Evolutionary conservation across 2,888 invertebrate genomes (phyloP), one percentile per base, ranked within the genome.

Genomic region (Mythimna vitellina): DNA sequence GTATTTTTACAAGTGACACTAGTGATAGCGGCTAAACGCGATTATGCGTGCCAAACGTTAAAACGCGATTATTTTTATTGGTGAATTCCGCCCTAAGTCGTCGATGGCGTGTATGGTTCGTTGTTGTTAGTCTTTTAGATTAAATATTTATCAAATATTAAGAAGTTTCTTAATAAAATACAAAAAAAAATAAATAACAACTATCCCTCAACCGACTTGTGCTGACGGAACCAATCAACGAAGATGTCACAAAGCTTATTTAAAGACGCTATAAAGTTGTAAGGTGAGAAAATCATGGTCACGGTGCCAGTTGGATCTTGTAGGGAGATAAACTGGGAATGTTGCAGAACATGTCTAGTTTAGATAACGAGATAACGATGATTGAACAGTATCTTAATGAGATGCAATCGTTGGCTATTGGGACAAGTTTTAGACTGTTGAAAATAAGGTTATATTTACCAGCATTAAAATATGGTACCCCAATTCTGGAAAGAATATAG

Each of bases 311-410:
- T 53, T 38, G 12, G 35, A 76, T 61, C 54, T 25, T 0, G 10
- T 10, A 53, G 14, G 3, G 29, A 76, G 68, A 71, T 82, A 70
- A 70, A 49, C 9, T 10, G 1, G 71, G 74, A 74, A 77, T 77
- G 80, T 67, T 64, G 72, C 70, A 7, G 29, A 56, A 79, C 62
- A 72, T 63, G 42, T 29, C 14, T 38, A 35, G 14, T 29, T n/a
- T 12, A 54, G 20, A 54, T 29, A 25, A 49, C n/a, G 42, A 46
- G 82, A 69, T 81, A 75, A 66, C 22, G 32, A 65, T 57, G 77
- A 64, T 69, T 62, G 68, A 56, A 66, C 62, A 60, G 51, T 57
- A 60, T 73, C 35, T 74, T 46, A 67, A 72, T 76, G 49, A 71
- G 70, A 76, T 73, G 66, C 68, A 62, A 25, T 51, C 17, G 8